Percentiles rank a stretch among this genome's conserved stretches.
These are phyloP conservation scores for Orthosia cruda DNA, from an alignment of 2,888 invertebrate species.

Conservation along the genomic window DNA sequence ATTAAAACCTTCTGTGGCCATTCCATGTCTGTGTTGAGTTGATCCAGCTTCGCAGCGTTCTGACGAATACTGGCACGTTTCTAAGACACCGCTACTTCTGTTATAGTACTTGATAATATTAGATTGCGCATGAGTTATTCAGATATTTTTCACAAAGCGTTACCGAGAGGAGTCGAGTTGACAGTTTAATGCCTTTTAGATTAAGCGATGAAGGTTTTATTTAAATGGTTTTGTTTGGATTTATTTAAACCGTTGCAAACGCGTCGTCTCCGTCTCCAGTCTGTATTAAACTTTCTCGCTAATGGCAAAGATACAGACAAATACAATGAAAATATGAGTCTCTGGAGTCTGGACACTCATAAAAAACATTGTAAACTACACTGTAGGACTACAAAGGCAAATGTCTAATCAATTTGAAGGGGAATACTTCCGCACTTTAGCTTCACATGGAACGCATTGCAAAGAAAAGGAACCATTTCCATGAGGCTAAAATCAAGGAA, in stretches of 20 bases:
- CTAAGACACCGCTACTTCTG: conserved; percentile 43
- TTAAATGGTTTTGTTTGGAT: conserved; percentile 10
- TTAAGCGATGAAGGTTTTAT: conserved; percentile 18
- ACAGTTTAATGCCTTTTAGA: conserved; percentile 29
- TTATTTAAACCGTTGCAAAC: neutral
- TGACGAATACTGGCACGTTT: conserved; percentile 37
- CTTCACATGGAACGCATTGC: conserved; percentile 47
- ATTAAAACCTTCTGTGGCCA: conserved; percentile 57
- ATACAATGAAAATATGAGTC: conserved; percentile 3
- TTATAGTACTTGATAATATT: conserved; percentile 46
- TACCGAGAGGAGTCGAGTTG: conserved; percentile 2
- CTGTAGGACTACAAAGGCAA: conserved; percentile 39
- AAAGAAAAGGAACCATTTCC: conserved; percentile 63
- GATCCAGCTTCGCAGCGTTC: conserved; percentile 40
- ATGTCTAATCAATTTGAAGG: conserved; percentile 60
- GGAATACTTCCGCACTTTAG: conserved; percentile 43
- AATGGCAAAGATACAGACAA: neutral
- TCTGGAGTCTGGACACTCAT: conserved; percentile 3
- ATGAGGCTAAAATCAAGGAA: conserved; percentile 65
- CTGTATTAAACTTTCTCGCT: neutral
- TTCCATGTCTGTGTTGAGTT: conserved; percentile 48
- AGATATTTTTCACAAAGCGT: conserved; percentile 44
- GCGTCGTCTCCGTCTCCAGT: too few species aligned
- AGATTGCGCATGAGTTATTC: conserved; percentile 55
- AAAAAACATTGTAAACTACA: conserved; percentile 31